Evolutionary conservation across 2,113 vertebrate species (phyloP).

Genomic region (Microcebus griseorufus): DNA sequence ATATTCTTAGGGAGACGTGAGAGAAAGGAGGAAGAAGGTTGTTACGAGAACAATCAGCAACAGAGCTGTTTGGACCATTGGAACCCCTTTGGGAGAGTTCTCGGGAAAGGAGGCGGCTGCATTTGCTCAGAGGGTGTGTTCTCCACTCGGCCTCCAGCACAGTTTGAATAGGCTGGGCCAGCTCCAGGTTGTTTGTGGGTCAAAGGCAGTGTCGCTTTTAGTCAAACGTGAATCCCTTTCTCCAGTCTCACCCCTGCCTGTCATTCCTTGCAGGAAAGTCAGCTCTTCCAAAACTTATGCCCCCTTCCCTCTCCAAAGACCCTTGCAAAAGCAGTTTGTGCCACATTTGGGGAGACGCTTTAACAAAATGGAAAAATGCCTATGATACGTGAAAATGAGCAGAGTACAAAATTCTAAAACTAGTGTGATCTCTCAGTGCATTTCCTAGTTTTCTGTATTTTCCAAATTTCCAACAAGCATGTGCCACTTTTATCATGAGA

Average conservation of each 20-base stretch:
- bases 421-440: background rate
- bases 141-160: constrained; percentile 10
- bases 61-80: background rate
- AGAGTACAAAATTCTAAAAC: background rate
- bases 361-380: background rate
- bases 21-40: background rate
- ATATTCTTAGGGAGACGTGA: background rate
- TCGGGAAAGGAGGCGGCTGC: background rate
- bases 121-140: background rate
- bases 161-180: background rate
- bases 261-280: background rate
- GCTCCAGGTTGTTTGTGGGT: background rate
- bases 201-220: constrained; percentile 11
- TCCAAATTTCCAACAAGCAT: constrained; percentile 23
- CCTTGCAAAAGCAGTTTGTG: constrained; percentile 12
- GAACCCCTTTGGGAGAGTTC: background rate
- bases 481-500: background rate
- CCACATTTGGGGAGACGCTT: background rate
- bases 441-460: background rate
- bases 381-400: background rate
- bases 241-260: background rate
- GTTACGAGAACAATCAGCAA: background rate
- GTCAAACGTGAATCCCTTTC: background rate
- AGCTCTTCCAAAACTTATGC: background rate
- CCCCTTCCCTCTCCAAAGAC: background rate